phyloP scores from a whole-genome alignment of 2,113 vertebrate genomes.

The Pomatorhinus ruficollis region DNA sequence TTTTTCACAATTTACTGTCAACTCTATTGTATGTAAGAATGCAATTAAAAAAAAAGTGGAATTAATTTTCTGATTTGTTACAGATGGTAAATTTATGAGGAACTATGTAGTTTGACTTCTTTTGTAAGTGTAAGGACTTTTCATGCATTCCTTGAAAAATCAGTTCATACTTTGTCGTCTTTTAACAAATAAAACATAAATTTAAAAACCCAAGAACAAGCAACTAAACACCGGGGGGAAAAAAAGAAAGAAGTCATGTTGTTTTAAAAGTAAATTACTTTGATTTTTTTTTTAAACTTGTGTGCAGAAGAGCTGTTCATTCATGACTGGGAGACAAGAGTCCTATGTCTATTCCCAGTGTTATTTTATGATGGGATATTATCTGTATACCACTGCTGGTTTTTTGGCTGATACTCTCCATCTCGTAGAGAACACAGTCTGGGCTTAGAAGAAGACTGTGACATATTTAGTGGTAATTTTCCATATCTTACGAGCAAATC shows the following conservation, averaged over 20 bases:
- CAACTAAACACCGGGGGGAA: neutral
- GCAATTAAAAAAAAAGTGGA: neutral
- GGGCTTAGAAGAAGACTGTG: neutral
- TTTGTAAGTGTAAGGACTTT: neutral
- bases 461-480: neutral
- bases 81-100: neutral
- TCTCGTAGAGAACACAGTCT: neutral
- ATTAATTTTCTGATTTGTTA: neutral
- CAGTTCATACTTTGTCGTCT: neutral
- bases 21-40: neutral
- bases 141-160: neutral
- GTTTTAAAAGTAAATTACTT: neutral
- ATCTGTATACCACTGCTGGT: rapidly evolving
- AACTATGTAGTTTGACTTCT: neutral
- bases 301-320: neutral
- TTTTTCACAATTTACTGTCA: neutral
- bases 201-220: neutral
- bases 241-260: neutral
- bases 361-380: neutral
- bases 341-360: rapidly evolving
- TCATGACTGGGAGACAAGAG: neutral
- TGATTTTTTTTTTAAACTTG: neutral
- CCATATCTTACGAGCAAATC: neutral
- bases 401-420: neutral
- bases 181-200: neutral